Evolutionary conservation across 2,888 invertebrate species (phyloP), one percentile per base, ranked within the genome.

Genomic region (Temnothorax rugatulus): DNA sequence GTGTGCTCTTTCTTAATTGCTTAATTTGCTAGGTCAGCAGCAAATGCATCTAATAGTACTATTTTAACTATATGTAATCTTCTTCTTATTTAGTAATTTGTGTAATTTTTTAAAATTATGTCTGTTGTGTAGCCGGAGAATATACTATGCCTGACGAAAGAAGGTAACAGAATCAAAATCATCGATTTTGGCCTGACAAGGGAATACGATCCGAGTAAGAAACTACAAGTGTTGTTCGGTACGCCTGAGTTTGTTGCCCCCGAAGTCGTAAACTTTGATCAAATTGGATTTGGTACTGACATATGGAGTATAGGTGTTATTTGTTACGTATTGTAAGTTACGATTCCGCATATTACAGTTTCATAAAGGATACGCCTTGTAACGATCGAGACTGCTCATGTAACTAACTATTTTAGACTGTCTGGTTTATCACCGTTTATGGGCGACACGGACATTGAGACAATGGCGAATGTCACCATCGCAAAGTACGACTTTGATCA

Each of bases 261-360:
- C 0, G 99, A 99, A 96, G 99, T 99, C 41, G 99, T 99, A 59
- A 99, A 99, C 96, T 99, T 99, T 95, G 99, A 99, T 94, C 97
- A 98, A 93, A 99, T 99, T 92, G 98, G 98, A 82, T 99, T 97
- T 93, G 98, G 98, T 11, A 99, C 99, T 0, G 99, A 99, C 94
- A 99, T 99, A 99, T 99, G 99, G 99, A 99, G 99, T 77, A 97
- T 99, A 38, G 99, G 99, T 63, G 99, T 99, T 86, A 99, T 99
- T 92, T 98, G 98, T 94, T 99, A 99, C 95, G 99, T 99, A 83
- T 96, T 99, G 99, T 99, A 96, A 98, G 99, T 97, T 66, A 59
- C 18, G 9, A 1, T 18, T 5, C 4, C 21, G 8, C 2, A 61
- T 29, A 52, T 25, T 71, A 18, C 47, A 41, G n/a, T 5, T 52